Base-by-base conservation (phyloP, 2,113 vertebrate species). In the Hemibates koningsi region DNA sequence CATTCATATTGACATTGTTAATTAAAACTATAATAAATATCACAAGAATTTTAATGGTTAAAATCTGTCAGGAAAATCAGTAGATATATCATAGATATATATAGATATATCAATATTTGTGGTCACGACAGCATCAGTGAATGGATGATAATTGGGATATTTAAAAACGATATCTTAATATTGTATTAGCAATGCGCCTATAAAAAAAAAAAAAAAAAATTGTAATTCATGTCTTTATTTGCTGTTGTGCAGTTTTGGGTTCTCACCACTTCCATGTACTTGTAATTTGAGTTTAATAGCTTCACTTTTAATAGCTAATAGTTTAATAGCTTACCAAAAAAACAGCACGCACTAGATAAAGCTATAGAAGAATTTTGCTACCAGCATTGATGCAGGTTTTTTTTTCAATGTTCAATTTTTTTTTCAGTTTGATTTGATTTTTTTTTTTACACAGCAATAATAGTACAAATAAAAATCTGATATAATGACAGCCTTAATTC, bases 381-480 rank as follows among this genome's bases (percentile, higher is more conserved):
- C 38, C 21, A 71, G 36, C 7, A n/a, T 12, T 66, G 17, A n/a
- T 66, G 10, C 10, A 38, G 17, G 3, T 1, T n/a, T 10, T 21
- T 53, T 54, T 54, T 54, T 36, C 14, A 50, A 17, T 36, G 8
- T 38, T 12, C 3, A 5, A 21, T 66, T 11, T 38, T n/a, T 41
- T 13, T 21, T 63, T 13, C 0, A 1, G 6, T 24, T 54, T 54
- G 5, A 12, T 54, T 14, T 4, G 10, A 14, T 3, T 50, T 3
- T n/a, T 52, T 8, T 29, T 34, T 34, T 16, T 10, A 16, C 4
- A 34, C 29, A 19, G 57, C 29, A 34, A 34, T 61, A 57, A 54
- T 24, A 54, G n/a, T 5, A 56, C 24, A 8, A 59, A 16, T 5
- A 14, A 34, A 29, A 32, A 19, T 34, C 16, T 63, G 29, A 34